Evolutionary conservation across 2,888 invertebrate species (phyloP).

Genomic region (Platycheirus albimanus): DNA sequence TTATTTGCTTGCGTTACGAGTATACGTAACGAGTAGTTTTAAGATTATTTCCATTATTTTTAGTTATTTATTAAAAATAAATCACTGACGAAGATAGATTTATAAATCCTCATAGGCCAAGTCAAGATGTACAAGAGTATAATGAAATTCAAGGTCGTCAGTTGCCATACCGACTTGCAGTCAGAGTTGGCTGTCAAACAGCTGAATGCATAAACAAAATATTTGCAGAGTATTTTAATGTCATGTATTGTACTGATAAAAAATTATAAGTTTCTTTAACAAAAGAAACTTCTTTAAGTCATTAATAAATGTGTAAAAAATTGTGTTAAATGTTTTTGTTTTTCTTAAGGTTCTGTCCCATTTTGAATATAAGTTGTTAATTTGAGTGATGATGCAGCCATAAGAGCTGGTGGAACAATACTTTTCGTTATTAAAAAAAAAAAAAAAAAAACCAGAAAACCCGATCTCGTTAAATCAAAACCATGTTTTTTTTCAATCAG

Average conservation of each 20-base stretch:
- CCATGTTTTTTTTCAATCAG: too few species aligned
- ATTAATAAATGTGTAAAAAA: conserved; percentile 48
- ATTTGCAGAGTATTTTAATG: background rate
- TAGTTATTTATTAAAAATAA: conserved; percentile 65
- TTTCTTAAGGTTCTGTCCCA: too few species aligned
- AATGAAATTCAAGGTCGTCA: conserved; percentile 49
- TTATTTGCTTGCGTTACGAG: conserved; percentile 52
- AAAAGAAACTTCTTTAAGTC: conserved; percentile 45
- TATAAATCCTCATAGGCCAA: conserved; percentile 35
- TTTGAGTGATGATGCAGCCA: too few species aligned
- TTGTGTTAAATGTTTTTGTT: background rate
- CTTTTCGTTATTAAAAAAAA: too few species aligned
- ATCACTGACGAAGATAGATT: conserved; percentile 25
- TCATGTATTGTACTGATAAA: conserved; percentile 44
- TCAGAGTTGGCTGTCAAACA: conserved; percentile 55
- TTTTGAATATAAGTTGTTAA: too few species aligned
- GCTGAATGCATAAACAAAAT: conserved; percentile 22
- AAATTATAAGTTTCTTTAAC: conserved; percentile 22
- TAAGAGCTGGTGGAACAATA: too few species aligned
- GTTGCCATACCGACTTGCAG: conserved; percentile 67
- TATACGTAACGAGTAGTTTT: conserved; percentile 28
- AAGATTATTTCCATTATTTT: conserved; percentile 42
- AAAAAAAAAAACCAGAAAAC: too few species aligned
- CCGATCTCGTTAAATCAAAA: too few species aligned
- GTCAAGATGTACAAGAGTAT: background rate